Evolutionary conservation across 1,140 invertebrate species (phyloP).

Genomic region (Drosophila kohkoa): DNA sequence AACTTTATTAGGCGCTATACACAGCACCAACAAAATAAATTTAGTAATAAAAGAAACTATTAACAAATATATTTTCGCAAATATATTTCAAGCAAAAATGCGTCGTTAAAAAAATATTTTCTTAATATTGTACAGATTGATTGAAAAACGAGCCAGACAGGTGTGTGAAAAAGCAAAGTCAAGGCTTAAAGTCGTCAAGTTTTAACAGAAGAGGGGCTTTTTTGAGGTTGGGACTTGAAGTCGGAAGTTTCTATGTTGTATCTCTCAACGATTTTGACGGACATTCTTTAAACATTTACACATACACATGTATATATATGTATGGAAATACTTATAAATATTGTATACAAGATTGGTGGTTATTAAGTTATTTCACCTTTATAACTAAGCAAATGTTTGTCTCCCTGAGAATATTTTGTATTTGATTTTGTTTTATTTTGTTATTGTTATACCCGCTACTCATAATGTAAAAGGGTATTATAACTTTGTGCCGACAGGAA

Average conservation of each 20-base stretch:
- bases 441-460: constrained; percentile 15
- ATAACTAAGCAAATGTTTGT: constrained; percentile 24
- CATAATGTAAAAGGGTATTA: too few relatives aligned
- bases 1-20: constrained; percentile 10
- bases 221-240: constrained; percentile 38
- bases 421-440: constrained; percentile 30
- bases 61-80: constrained; percentile 14
- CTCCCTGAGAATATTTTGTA: constrained; percentile 32
- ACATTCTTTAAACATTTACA: constrained; percentile 27
- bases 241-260: constrained; percentile 2
- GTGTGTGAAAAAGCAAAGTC: constrained; percentile 52
- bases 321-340: not conserved
- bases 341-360: constrained; percentile 26
- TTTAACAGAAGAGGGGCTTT: constrained; percentile 34
- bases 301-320: constrained; percentile 18
- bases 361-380: constrained; percentile 26
- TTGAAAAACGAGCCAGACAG: constrained; percentile 15
- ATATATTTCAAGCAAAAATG: not conserved
- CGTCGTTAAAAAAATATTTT: not conserved
- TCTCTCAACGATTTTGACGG: constrained; percentile 11
- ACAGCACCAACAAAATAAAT: not conserved
- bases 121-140: constrained; percentile 19
- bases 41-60: not conserved
- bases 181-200: constrained; percentile 34
- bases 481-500: too few relatives aligned